These are phyloP conservation scores for Telmatochromis brichardi DNA, from an alignment of 2,113 vertebrate genomes.

Conservation along the genomic window DNA sequence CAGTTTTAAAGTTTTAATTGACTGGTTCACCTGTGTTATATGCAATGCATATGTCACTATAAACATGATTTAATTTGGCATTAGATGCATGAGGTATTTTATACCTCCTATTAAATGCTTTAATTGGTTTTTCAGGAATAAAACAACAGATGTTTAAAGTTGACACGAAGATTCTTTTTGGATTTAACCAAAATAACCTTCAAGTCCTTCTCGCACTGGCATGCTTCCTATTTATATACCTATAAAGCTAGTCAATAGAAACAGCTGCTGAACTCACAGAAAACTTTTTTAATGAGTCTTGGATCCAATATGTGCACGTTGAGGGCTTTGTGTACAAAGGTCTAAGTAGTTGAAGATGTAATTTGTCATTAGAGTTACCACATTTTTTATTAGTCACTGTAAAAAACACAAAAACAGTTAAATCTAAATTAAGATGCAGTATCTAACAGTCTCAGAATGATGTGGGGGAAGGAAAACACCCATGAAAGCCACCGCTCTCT, in stretches of 20 bases:
- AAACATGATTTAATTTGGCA: constrained; percentile 8
- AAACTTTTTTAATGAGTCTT: constrained; percentile 20
- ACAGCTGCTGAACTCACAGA: constrained; percentile 45
- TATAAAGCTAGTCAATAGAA: constrained; percentile 50
- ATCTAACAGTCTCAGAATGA: background rate
- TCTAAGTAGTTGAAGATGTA: background rate
- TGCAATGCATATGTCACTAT: background rate
- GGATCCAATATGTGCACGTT: background rate
- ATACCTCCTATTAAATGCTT: constrained; percentile 8
- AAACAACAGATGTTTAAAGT: constrained; percentile 22
- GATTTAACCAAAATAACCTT: constrained; percentile 1
- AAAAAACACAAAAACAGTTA: background rate
- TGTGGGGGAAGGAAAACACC: background rate
- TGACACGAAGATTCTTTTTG: constrained; percentile 17
- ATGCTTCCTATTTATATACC: constrained; percentile 38
- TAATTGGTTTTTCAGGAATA: background rate
- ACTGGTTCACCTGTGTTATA: constrained; percentile 1
- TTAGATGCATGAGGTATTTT: constrained; percentile 8
- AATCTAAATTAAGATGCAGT: constrained; percentile 3
- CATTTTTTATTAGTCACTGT: constrained; percentile 7
- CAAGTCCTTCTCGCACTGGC: background rate
- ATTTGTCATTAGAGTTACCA: constrained; percentile 33
- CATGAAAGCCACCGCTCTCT: background rate
- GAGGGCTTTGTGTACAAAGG: background rate
- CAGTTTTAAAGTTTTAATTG: background rate